Conservation (phyloP, 2,113 vertebrate genomes). For the Gobiocypris rarus region DNA sequence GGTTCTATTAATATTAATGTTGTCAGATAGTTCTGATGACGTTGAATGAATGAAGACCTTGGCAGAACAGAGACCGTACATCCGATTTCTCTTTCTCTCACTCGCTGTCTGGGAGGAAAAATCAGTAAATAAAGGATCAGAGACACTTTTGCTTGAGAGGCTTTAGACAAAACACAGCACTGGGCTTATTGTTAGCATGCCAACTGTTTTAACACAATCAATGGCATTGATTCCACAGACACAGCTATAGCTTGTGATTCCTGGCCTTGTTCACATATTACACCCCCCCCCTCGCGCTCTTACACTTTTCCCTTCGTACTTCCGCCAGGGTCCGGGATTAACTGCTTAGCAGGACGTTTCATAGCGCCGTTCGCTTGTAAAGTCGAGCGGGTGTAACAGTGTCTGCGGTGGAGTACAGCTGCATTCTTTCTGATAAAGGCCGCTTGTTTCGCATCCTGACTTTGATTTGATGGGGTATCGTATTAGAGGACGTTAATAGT, state of each 20-base stretch:
- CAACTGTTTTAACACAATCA: slow-evolving; percentile 80
- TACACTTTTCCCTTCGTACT: slow-evolving; percentile 59
- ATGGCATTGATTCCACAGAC: slow-evolving; percentile 75
- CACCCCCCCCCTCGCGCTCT: slow-evolving; percentile 43
- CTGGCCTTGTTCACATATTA: slow-evolving; percentile 69
- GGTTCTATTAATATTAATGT: slow-evolving; percentile 90
- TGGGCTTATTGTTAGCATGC: slow-evolving; percentile 78
- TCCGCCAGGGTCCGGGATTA: slow-evolving; percentile 62
- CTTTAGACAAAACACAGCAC: slow-evolving; percentile 57
- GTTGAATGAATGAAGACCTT: slow-evolving; percentile 89
- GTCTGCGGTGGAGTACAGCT: slow-evolving; percentile 54
- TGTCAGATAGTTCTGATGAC: slow-evolving; percentile 85
- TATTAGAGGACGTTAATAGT: slow-evolving; percentile 56
- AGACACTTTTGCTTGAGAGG: slow-evolving; percentile 76
- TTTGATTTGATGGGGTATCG: slow-evolving; percentile 51
- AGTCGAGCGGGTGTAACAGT: slow-evolving; percentile 47
- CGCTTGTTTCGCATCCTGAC: slow-evolving; percentile 57
- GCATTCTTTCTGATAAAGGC: slow-evolving; percentile 67
- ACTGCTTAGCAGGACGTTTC: slow-evolving; percentile 59
- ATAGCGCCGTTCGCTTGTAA: slow-evolving; percentile 54
- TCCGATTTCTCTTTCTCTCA: too few relatives aligned
- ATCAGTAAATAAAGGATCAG: slow-evolving; percentile 75
- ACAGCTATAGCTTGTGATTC: slow-evolving; percentile 75
- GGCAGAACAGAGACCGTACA: slow-evolving; percentile 61
- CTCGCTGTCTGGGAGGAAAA: slow-evolving; percentile 60